Evolutionary conservation across 2,888 invertebrate genomes (phyloP).

Genomic region (Volucella zonaria): DNA sequence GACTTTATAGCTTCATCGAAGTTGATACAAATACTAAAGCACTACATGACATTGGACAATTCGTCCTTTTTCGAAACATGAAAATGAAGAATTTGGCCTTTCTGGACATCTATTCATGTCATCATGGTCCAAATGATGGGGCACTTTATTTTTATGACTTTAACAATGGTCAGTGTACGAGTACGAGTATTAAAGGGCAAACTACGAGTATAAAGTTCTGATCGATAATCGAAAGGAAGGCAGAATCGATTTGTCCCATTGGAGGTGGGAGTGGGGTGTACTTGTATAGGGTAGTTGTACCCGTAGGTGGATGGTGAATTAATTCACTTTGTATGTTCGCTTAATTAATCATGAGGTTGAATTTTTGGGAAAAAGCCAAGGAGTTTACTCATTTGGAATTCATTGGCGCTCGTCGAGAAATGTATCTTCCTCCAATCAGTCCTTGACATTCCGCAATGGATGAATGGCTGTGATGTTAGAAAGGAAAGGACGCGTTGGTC

Average conservation of each 20-base stretch:
- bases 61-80: neutral
- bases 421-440: conserved; percentile 62
- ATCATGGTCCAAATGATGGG: neutral
- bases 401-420: conserved; percentile 51
- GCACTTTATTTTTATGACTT: conserved; percentile 1
- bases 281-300: neutral
- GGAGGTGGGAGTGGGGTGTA: neutral
- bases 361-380: conserved; percentile 35
- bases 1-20: neutral
- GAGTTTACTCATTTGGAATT: conserved; percentile 60
- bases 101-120: neutral
- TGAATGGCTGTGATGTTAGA: neutral
- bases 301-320: conserved; percentile 25
- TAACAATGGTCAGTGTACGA: neutral
- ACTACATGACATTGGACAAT: conserved; percentile 8
- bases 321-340: conserved; percentile 66
- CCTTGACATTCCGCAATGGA: conserved; percentile 33
- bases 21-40: neutral
- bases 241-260: conserved; percentile 54
- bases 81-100: neutral
- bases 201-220: conserved; percentile 19
- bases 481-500: neutral
- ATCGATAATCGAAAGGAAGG: conserved; percentile 47
- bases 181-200: neutral
- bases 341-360: conserved; percentile 70